Percentiles rank a stretch among this genome's conserved stretches.
phyloP scores from a whole-genome alignment of 2,113 vertebrate genomes.

The Phaethornis superciliosus region DNA sequence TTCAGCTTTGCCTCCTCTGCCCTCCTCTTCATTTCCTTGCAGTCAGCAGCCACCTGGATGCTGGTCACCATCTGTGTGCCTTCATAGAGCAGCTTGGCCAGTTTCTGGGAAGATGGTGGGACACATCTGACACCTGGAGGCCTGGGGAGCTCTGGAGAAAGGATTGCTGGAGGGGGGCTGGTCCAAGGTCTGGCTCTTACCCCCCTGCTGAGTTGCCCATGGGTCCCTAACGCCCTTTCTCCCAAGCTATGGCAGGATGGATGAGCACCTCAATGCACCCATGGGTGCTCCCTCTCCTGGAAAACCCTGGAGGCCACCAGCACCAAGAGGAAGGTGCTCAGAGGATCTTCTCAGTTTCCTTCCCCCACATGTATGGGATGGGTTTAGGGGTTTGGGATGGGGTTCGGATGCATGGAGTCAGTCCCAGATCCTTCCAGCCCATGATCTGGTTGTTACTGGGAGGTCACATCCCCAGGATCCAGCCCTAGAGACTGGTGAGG shows the following conservation, averaged over 20 bases:
- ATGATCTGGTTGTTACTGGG: neutral
- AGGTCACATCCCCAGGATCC: neutral
- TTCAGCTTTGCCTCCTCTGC: conserved; percentile 74
- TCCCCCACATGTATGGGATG: neutral
- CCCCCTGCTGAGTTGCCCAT: too few species aligned
- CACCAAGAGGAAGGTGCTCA: neutral
- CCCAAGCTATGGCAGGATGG: too few species aligned
- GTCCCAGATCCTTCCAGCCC: neutral
- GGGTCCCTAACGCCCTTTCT: too few species aligned
- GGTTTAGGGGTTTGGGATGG: neutral
- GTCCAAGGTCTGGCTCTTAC: neutral
- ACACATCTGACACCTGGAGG: accelerated
- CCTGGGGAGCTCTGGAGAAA: neutral
- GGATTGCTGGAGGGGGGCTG: neutral
- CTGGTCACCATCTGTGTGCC: conserved; percentile 80
- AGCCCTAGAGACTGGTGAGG: neutral
- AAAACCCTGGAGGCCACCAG: neutral
- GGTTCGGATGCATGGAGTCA: accelerated
- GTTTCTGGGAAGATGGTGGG: conserved; percentile 51
- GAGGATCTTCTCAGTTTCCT: neutral
- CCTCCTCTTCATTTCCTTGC: conserved; percentile 76
- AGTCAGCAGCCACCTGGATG: conserved; percentile 80
- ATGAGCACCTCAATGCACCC: too few species aligned
- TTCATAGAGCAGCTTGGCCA: conserved; percentile 77
- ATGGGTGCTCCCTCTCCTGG: too few species aligned